Conservation (phyloP, 2,113 vertebrate genomes). For the Barnardius zonarius region DNA sequence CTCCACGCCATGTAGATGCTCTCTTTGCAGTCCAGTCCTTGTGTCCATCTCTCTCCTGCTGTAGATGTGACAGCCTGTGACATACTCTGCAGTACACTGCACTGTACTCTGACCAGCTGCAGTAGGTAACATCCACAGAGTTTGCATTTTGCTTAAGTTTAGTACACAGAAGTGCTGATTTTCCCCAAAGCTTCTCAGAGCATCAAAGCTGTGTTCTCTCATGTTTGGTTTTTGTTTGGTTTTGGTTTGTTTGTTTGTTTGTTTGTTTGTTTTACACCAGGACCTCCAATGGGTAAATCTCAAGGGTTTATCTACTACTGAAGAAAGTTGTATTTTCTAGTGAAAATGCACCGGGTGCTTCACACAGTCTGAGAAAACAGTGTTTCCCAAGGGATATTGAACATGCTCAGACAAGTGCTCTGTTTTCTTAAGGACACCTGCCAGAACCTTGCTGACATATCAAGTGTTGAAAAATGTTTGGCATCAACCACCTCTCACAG, state of each 20-base stretch:
- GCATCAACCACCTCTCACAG: neutral
- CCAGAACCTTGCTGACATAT: slow-evolving; percentile 48
- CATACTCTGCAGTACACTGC: no score
- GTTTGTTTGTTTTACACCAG: neutral
- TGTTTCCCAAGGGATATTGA: slow-evolving; percentile 36
- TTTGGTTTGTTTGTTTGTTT: neutral
- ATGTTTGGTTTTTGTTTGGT: neutral
- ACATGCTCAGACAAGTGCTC: slow-evolving; percentile 44
- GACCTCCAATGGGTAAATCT: neutral
- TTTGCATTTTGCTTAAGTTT: neutral
- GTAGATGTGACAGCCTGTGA: neutral
- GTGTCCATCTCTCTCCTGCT: neutral
- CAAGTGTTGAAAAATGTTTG: slow-evolving; percentile 47
- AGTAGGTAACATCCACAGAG: neutral
- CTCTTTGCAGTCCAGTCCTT: neutral
- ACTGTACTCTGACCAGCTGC: neutral
- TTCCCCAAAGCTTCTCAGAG: neutral
- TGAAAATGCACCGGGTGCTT: neutral
- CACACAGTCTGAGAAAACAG: slow-evolving; percentile 2
- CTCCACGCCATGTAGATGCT: neutral
- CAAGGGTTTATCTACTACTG: neutral
- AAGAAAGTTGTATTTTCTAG: neutral
- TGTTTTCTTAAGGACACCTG: slow-evolving; percentile 58
- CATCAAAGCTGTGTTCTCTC: neutral
- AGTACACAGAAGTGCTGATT: neutral